Conservation (phyloP, 2,797 vertebrate genomes). For the Emydoidea blandingii region DNA sequence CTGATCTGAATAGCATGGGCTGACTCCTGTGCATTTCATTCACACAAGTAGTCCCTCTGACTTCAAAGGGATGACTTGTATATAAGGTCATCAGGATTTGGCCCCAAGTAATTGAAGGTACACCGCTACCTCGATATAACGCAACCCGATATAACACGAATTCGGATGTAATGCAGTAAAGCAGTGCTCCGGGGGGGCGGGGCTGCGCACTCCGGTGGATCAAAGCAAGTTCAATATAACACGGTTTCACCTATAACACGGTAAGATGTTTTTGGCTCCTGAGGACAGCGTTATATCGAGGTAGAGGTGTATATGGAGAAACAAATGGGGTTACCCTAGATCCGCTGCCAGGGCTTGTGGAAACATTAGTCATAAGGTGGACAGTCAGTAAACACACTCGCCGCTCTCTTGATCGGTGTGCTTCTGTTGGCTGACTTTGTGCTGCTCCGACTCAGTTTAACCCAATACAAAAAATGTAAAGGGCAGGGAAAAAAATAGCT, state of each 20-base stretch:
- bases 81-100: background rate
- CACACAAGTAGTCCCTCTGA: background rate
- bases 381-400: background rate
- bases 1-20: background rate
- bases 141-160: too few relatives aligned
- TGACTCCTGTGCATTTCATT: background rate
- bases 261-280: too few relatives aligned
- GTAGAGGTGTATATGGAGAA: background rate
- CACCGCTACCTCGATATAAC: too few relatives aligned
- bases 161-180: too few relatives aligned
- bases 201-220: too few relatives aligned
- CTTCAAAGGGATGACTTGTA: background rate
- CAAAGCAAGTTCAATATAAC: too few relatives aligned
- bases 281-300: too few relatives aligned
- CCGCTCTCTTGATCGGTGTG: background rate
- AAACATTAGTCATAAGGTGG: background rate
- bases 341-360: background rate
- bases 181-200: too few relatives aligned
- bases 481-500: accelerated
- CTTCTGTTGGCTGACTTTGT: background rate
- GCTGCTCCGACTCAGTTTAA: background rate
- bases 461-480: accelerated
- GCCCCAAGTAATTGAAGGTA: background rate
- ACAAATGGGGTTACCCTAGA: accelerated
- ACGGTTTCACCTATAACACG: too few relatives aligned